Conservation (phyloP, 2,797 vertebrate genomes). For the Kryptopterus vitreolus region DNA sequence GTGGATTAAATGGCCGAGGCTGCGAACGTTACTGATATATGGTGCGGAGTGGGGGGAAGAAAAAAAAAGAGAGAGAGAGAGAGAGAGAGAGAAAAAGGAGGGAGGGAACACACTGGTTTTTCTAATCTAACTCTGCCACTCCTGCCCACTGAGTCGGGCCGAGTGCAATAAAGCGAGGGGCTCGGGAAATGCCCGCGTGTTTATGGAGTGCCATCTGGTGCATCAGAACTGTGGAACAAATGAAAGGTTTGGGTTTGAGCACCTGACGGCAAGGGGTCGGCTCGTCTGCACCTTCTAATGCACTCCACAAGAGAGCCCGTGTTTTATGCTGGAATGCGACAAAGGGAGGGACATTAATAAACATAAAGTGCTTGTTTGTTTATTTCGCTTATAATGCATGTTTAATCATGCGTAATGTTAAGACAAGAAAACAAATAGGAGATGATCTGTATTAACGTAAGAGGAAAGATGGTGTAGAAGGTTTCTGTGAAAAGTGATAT, state of each 20-base stretch:
- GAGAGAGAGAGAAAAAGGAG: not conserved
- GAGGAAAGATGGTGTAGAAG: not conserved
- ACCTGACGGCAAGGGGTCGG: slow-evolving; percentile 34
- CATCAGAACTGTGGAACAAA: slow-evolving; percentile 51
- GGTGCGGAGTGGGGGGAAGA: slow-evolving; percentile 53
- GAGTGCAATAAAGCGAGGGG: slow-evolving; percentile 78
- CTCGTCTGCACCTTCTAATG: slow-evolving; percentile 26
- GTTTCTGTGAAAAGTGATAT: not conserved
- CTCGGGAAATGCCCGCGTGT: slow-evolving; percentile 67
- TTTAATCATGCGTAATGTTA: not conserved
- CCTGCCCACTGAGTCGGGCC: slow-evolving; percentile 77
- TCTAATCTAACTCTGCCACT: slow-evolving; percentile 79
- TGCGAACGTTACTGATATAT: slow-evolving; percentile 79
- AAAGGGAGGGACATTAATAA: not conserved
- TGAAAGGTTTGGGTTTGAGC: slow-evolving; percentile 43
- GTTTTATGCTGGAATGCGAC: not conserved
- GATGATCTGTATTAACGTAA: not conserved
- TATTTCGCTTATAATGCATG: not conserved
- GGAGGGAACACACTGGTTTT: slow-evolving; percentile 74
- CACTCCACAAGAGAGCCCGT: not conserved
- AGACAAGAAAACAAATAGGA: not conserved
- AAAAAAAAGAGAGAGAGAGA: not conserved
- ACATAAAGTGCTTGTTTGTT: not conserved
- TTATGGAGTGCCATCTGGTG: slow-evolving; percentile 54
- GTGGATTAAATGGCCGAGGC: slow-evolving; percentile 80